Percentiles rank a stretch among this genome's conserved stretches.
These are phyloP conservation scores for Hymenopus coronatus DNA, from an alignment of 2,888 invertebrate species.

Conservation along the genomic window DNA sequence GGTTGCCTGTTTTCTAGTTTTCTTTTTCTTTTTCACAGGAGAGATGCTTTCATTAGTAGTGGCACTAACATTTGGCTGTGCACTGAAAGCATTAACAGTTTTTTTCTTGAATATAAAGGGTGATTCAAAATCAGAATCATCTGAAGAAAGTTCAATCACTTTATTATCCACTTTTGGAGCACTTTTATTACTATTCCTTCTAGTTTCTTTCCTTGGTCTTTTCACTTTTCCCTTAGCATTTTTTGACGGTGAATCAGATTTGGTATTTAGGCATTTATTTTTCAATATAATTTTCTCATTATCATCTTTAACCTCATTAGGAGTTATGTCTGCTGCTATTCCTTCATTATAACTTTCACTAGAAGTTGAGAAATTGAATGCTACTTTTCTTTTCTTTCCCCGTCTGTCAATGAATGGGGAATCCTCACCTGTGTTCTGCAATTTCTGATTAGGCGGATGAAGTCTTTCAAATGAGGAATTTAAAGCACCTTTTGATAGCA, in stretches of 20 bases:
- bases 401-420: background rate
- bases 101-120: background rate
- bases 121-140: conserved; percentile 10
- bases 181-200: background rate
- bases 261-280: background rate
- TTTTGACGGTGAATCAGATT: background rate
- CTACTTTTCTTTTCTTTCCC: background rate
- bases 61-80: background rate
- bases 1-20: background rate
- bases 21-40: background rate
- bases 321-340: background rate
- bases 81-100: background rate
- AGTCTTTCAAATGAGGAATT: background rate
- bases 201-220: background rate
- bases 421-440: background rate
- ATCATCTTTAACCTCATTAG: background rate
- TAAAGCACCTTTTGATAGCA: background rate
- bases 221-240: background rate
- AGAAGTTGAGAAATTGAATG: background rate
- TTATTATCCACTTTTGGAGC: background rate
- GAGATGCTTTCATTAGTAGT: background rate
- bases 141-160: background rate
- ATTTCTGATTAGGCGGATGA: background rate
- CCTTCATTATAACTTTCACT: background rate
- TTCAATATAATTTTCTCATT: background rate